Base-by-base conservation (phyloP, 35 echinoderm and acorn worm genomes). In the Holothuria glaberrima region DNA sequence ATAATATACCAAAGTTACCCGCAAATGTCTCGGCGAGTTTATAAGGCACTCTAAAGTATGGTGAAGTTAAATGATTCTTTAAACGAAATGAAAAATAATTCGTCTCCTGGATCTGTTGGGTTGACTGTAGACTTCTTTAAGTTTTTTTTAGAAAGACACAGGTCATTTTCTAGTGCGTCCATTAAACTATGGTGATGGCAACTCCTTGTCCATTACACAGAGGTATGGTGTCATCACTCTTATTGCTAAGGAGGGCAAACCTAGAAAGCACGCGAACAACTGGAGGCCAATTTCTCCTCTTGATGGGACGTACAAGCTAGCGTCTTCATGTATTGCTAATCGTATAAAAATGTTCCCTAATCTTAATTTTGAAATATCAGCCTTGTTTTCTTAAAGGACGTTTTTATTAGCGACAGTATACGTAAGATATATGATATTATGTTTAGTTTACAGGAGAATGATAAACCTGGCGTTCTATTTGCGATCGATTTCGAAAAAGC, bases 281-380 rank as follows among this genome's bases (percentile, higher is more conserved):
- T 80, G 75, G 75, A 80, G 38, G 27, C 38, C 36, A 80, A 80
- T 56, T 6, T 80, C 75, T n/a, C 48, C 41, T 12, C 75, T 80
- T 9, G 41, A 80, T 80, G 75, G 41, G 36, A 26, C 75, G 5
- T 80, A 80, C 27, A 10, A 80, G 45, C 5, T 80, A 19, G 75
- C 75, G 41, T 80, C 75, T 80, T 80, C 75, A 17, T 80, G 38
- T 19, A 80, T 48, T 48, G 38, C 31, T 22, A 80, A 80, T 80
- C 75, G 75, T 80, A 48, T 80, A 19, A 80, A 80, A 46, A 33
- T 14, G 13, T 30, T 48, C 27, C 19, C 22, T 9, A 9, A 30
- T 29, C 13, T 14, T 80, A 9, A 80, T 80, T 48, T 80, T 33
- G 33, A 4, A 19, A 46, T 45, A 80, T 28, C 75, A 80, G 14